phyloP scores from a whole-genome alignment of 2,888 invertebrate species.

The Hartigia nigra region DNA sequence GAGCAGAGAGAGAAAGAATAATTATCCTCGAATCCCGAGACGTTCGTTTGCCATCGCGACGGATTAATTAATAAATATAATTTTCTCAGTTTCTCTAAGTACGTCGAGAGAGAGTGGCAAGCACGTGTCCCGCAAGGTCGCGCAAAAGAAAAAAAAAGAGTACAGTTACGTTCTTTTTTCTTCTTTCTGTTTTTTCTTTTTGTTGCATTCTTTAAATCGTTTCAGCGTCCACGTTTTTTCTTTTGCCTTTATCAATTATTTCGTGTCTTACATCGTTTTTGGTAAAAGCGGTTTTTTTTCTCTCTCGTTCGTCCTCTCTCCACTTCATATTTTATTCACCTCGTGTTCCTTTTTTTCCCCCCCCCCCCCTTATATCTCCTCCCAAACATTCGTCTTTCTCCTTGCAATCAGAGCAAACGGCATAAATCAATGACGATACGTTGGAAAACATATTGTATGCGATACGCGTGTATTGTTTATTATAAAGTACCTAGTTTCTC shows the following conservation, averaged over 20 bases:
- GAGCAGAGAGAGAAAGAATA: background rate
- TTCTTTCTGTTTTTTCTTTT: background rate
- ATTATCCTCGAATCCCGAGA: background rate
- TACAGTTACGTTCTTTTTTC: background rate
- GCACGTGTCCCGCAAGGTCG: background rate
- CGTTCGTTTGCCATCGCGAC: background rate
- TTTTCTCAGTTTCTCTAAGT: background rate
- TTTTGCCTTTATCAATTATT: background rate
- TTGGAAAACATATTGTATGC: slow-evolving; percentile 57
- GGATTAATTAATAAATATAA: background rate
- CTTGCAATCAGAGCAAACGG: slow-evolving; percentile 51
- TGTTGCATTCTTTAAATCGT: background rate
- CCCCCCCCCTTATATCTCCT: background rate
- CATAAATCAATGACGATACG: slow-evolving; percentile 63
- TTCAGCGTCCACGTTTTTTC: background rate
- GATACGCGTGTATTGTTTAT: slow-evolving; percentile 62
- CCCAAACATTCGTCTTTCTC: background rate
- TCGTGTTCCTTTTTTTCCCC: background rate
- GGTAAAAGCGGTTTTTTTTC: background rate
- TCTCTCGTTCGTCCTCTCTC: background rate
- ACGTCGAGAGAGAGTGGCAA: background rate
- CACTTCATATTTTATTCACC: background rate
- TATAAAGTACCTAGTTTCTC: slow-evolving; percentile 62
- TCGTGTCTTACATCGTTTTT: background rate
- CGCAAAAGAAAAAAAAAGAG: background rate